phyloP scores from a whole-genome alignment of 1,140 invertebrate species.

The Campoletis sonorensis region DNA sequence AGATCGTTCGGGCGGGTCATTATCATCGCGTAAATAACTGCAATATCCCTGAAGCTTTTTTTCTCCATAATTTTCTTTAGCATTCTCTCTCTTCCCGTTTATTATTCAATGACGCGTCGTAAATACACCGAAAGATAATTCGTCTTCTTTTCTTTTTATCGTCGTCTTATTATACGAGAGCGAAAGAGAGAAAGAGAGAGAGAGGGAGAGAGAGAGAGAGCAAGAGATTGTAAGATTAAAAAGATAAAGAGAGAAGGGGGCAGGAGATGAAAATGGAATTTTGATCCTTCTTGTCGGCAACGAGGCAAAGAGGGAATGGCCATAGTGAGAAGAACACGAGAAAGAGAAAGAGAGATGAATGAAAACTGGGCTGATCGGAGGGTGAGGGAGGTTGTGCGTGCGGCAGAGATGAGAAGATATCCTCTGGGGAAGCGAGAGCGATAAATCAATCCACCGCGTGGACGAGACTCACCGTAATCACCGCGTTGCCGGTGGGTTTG shows the following conservation, averaged over 20 bases:
- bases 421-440: conserved; percentile 58
- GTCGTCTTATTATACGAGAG: background rate
- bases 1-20: conserved; percentile 5
- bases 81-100: background rate
- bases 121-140: conserved; percentile 34
- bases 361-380: conserved; percentile 54
- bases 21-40: background rate
- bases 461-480: conserved; percentile 64
- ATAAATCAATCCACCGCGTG: conserved; percentile 66
- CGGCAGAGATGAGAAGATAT: conserved; percentile 52
- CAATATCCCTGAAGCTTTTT: background rate
- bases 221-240: background rate
- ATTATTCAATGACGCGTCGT: conserved; percentile 44
- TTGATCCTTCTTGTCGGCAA: conserved; percentile 30
- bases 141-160: conserved; percentile 11
- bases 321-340: conserved; percentile 23
- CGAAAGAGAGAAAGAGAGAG: conserved; percentile 1
- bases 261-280: conserved; percentile 36
- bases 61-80: background rate
- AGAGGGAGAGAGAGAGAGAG: conserved; percentile 5
- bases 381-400: conserved; percentile 49
- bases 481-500: conserved; percentile 61
- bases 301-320: conserved; percentile 46
- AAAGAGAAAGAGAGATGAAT: conserved; percentile 34
- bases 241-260: conserved; percentile 22